Conservation (phyloP, 2,888 invertebrate species). For the Euphydryas editha region DNA sequence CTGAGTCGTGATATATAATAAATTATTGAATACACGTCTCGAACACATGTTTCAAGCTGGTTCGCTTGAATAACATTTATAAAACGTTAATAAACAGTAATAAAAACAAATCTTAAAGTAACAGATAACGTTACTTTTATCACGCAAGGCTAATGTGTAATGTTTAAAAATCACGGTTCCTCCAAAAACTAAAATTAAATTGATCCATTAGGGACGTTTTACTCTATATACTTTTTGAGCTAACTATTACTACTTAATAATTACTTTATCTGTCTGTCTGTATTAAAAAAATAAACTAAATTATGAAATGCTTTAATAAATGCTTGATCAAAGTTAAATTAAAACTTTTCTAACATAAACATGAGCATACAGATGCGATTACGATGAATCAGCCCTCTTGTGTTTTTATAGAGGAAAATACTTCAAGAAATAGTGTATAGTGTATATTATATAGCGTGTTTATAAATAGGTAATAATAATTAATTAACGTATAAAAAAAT, state of each 20-base stretch:
- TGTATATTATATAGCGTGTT: not conserved
- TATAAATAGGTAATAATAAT: not conserved
- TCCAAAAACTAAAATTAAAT: too few relatives aligned
- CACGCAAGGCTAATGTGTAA: too few relatives aligned
- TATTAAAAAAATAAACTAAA: too few relatives aligned
- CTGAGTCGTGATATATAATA: not conserved
- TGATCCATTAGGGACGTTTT: too few relatives aligned
- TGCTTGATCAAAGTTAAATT: not conserved
- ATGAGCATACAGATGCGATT: not conserved
- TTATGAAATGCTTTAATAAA: too few relatives aligned
- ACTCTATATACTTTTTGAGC: too few relatives aligned
- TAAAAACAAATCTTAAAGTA: not conserved
- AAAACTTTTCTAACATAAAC: not conserved
- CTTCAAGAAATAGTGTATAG: constrained; percentile 5
- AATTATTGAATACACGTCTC: constrained; percentile 10
- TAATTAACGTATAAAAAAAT: not conserved
- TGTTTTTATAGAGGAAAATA: not conserved
- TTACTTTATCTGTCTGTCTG: too few relatives aligned
- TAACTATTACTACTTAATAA: too few relatives aligned
- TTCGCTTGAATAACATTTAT: not conserved
- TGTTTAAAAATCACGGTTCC: too few relatives aligned
- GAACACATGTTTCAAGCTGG: not conserved
- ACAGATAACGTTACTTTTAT: too few relatives aligned
- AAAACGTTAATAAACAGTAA: constrained; percentile 1
- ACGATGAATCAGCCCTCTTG: not conserved